Evolutionary conservation across 2,797 vertebrate genomes (phyloP), one percentile per base, ranked within the genome.

Genomic region (Cryptoprocta ferox): DNA sequence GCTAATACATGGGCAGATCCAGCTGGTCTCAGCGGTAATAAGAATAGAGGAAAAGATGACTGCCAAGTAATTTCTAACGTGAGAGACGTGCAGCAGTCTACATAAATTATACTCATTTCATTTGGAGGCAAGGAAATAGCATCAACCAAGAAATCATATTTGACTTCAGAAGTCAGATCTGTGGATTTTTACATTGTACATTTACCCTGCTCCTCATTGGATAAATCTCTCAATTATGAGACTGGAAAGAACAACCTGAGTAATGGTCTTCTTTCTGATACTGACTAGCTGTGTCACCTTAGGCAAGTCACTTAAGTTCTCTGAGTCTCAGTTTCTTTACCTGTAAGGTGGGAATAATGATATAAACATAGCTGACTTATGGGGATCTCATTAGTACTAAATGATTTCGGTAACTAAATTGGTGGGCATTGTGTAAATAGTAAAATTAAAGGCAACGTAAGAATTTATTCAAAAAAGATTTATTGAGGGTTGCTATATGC

Each of bases 91-190:
- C 39, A 89, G 30, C n/a, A 3, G 13, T 53, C 24, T 63, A 66
- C 42, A 56, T 73, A 53, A 37, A 93, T 78, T 70, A 75, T 15
- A 81, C 88, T 79, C 76, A 88, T 84, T 91, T 96, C 70, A 68
- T 73, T 37, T 45, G 59, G 14, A 95, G 80, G 50, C n/a, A 37
- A 96, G 71, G 70, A 89, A 93, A 94, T 24, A 91, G 19, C 8
- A 79, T 73, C 76, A 56, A 4, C 39, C 21, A 88, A 82, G 63
- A 92, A 92, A 89, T 83, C 63, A 81, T 70, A 80, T 37, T 19
- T 26, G 59, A 45, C 42, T 80, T 18, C 30, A 45, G 66, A 89
- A 76, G 89, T 96, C 63, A 94, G n/a, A 90, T 35, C 32, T 48
- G 26, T 76, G 32, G 24, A 45, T 80, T 94, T n/a, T 92, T 88